These are phyloP conservation scores for Sussaba pulchella DNA, from an alignment of 2,888 invertebrate species.

Conservation along the genomic window DNA sequence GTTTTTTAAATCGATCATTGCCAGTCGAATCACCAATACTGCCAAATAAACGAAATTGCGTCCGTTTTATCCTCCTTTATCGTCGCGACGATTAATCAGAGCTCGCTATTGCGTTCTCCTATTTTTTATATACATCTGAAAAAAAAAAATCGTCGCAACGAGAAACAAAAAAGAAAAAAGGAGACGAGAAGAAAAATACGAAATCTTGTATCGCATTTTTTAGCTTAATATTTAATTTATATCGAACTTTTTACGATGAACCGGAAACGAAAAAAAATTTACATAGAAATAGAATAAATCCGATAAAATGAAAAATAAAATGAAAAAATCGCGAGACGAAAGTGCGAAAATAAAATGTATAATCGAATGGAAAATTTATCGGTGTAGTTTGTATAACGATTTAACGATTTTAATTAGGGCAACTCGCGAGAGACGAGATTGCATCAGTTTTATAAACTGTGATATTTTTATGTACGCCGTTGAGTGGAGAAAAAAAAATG, in stretches of 20 bases:
- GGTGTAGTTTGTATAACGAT: constrained; percentile 24
- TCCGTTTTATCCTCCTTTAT: background rate
- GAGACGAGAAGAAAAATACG: background rate
- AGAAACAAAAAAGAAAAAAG: constrained; percentile 7
- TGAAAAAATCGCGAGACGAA: background rate
- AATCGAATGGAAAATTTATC: constrained; percentile 13
- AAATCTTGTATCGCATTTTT: constrained; percentile 54
- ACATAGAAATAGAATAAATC: constrained; percentile 11
- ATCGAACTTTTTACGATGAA: constrained; percentile 42
- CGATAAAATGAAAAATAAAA: background rate
- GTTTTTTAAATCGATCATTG: constrained; percentile 9
- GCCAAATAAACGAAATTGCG: constrained; percentile 58
- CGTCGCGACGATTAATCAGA: constrained; percentile 38
- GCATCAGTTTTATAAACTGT: constrained; percentile 82
- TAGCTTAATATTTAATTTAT: constrained; percentile 68
- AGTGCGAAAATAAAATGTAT: background rate
- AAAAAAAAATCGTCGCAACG: constrained; percentile 6
- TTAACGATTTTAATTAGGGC: constrained; percentile 24
- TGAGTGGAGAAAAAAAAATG: background rate
- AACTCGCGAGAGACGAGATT: constrained; percentile 39
- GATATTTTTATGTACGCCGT: constrained; percentile 78
- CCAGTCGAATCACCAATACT: constrained; percentile 48
- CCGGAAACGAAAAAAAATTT: constrained; percentile 22
- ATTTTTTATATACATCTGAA: constrained; percentile 59
- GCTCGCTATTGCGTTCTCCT: constrained; percentile 59